Evolutionary conservation across 2,797 vertebrate genomes (phyloP).

Genomic region (Microctenopoma stevenorrisi): DNA sequence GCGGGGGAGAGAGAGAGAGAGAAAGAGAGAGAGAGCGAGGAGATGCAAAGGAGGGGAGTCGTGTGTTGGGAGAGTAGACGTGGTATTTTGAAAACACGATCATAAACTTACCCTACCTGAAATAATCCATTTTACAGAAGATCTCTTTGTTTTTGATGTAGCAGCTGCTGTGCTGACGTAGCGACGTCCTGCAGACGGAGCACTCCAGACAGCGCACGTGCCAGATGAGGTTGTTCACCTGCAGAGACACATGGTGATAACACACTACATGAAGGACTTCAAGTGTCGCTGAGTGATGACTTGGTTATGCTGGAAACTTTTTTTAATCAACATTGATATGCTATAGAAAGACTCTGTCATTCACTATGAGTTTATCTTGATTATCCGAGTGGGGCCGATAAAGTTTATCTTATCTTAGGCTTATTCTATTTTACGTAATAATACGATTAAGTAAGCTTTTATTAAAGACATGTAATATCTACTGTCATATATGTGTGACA

Average conservation of each 20-base stretch:
- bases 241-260: conserved; percentile 50
- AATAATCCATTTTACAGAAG: conserved; percentile 99
- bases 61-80: conserved; percentile 6
- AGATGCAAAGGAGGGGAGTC: not conserved
- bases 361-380: not conserved
- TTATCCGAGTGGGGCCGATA: not conserved
- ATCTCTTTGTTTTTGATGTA: conserved; percentile 99
- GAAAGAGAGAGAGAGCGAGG: conserved; percentile 5
- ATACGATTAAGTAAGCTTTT: no score
- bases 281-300: not conserved
- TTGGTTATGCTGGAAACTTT: not conserved
- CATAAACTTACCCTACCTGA: conserved; percentile 95
- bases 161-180: conserved; percentile 98
- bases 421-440: not conserved
- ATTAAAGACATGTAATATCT: not conserved
- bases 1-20: not conserved
- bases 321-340: not conserved
- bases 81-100: conserved; percentile 73
- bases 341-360: not conserved
- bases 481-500: not conserved
- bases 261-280: conserved; percentile 7
- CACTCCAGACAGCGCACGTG: conserved; percentile 98
- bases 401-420: not conserved
- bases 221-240: conserved; percentile 99
- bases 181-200: conserved; percentile 94